Conservation (phyloP, 2,797 vertebrate species). For the Hafferia zeledoni region DNA sequence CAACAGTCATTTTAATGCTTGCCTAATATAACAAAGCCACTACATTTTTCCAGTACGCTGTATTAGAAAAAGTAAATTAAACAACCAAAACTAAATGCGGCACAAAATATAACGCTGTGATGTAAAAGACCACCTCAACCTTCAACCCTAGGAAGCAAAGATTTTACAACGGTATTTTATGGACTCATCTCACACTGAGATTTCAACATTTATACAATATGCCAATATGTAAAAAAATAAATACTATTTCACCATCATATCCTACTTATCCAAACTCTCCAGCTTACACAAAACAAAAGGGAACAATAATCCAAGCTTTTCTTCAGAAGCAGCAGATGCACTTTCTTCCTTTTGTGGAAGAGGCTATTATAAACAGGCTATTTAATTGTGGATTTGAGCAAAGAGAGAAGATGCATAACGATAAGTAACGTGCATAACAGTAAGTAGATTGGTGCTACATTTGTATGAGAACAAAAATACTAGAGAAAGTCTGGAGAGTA, state of each 20-base stretch:
- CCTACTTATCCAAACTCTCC: not conserved
- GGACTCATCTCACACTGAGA: not conserved
- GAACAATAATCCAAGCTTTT: not conserved
- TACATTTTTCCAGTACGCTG: not conserved
- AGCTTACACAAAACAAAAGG: not conserved
- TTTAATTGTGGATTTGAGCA: not conserved
- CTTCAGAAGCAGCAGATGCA: not conserved
- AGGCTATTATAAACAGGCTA: not conserved
- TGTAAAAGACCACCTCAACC: not conserved
- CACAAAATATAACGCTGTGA: not conserved
- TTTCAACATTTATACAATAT: not conserved
- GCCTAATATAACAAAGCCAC: not conserved
- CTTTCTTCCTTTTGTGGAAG: not conserved
- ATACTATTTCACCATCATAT: not conserved
- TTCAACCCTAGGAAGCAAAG: not conserved
- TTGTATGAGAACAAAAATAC: not conserved
- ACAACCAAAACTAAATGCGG: not conserved
- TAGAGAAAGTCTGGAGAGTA: not conserved
- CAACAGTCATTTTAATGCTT: not conserved
- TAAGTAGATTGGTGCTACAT: not conserved
- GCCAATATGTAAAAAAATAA: not conserved
- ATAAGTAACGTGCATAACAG: not conserved
- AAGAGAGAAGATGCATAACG: not conserved
- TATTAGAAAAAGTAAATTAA: not conserved
- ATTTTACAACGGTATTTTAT: not conserved